Evolutionary conservation across 1,140 invertebrate species (phyloP), one percentile per base, ranked within the genome.

Genomic region (Philotrypesis tridentata): DNA sequence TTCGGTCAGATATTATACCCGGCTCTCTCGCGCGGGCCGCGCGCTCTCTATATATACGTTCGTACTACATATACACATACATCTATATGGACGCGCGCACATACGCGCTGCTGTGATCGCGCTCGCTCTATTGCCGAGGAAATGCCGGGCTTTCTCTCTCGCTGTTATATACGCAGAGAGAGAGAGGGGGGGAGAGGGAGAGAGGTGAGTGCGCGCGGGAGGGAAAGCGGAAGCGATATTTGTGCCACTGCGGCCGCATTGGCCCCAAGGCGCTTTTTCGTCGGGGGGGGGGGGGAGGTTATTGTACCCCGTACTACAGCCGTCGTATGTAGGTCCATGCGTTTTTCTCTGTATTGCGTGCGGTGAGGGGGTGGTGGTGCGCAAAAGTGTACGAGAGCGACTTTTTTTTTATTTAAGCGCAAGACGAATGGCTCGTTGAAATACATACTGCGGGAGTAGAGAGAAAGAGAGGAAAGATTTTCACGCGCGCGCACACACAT

Each of bases 1-100:
- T 88, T 87, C 85, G 83, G 84, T 84, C 84, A 83, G 82, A 86
- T 85, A 85, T 83, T 84, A n/a, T n/a, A 80, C 75, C 27, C 81
- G 63, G 25, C 79, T 37, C 80, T 55, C 63, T 84, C 43, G 70
- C 67, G 78, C 55, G n/a, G n/a, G 7, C 23, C 9, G 40, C 40
- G 65, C 29, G n/a, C n/a, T n/a, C n/a, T n/a, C n/a, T n/a, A n/a
- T n/a, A n/a, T n/a, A n/a, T n/a, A n/a, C n/a, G n/a, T n/a, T n/a
- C n/a, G n/a, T 65, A 37, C 67, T 23, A 27, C n/a, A 37, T 67
- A 67, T 68, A 31, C 14, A 31, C 5, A 12, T n/a, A n/a, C 21
- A 37, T 0, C 12, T 17, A 72, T 23, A 43, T 25, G n/a, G 2
- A 6, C n/a, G 37, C 12, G 33, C 0, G 12, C 14, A 21, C 4